Evolutionary conservation across 2,888 invertebrate species (phyloP).

Genomic region (Trissoscelio sp.): DNA sequence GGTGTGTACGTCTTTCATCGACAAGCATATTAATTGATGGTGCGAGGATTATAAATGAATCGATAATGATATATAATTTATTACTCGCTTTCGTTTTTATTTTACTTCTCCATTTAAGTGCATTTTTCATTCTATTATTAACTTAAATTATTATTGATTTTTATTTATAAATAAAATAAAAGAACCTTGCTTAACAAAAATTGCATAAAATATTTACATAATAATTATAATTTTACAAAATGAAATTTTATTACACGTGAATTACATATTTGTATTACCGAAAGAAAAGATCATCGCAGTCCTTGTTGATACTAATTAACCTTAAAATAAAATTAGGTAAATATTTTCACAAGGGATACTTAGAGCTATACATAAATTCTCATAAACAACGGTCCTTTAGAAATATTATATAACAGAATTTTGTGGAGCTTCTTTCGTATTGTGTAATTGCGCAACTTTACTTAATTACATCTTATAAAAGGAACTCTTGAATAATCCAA

Average conservation of each 20-base stretch:
- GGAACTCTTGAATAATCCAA: conserved; percentile 60
- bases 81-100: conserved; percentile 10
- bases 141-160: background rate
- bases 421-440: conserved; percentile 38
- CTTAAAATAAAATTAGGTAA: conserved; percentile 22
- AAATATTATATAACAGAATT: conserved; percentile 48
- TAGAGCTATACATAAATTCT: conserved; percentile 23
- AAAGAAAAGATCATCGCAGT: no score
- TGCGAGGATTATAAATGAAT: conserved; percentile 54
- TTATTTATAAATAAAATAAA: no score
- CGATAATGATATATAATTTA: conserved; percentile 62
- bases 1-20: conserved; percentile 38
- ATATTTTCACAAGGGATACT: conserved; percentile 6
- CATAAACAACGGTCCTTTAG: conserved; percentile 25
- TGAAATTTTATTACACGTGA: no score
- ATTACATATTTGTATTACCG: no score
- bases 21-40: conserved; percentile 45
- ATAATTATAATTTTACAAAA: no score
- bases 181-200: no score
- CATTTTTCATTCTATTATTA: background rate
- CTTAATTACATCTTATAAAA: conserved; percentile 61
- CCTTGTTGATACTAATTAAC: conserved; percentile 33
- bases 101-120: conserved; percentile 2
- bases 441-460: conserved; percentile 56
- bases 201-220: no score